Evolutionary conservation across 2,113 vertebrate species (phyloP).

Genomic region (Ascaphus truei): DNA sequence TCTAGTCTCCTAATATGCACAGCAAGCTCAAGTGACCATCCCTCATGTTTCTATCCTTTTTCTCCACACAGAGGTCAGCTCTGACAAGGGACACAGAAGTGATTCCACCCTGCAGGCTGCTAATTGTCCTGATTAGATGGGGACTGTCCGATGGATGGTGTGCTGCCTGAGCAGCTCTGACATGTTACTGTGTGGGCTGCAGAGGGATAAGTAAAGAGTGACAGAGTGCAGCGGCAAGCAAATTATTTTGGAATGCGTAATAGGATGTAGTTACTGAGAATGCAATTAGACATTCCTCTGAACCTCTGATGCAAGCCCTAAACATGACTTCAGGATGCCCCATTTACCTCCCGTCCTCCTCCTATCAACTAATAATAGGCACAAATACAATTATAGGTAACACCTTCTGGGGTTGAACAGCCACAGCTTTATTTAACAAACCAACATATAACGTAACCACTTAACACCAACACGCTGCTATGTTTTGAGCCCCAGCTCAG

Average conservation of each 20-base stretch:
- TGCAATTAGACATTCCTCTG: not conserved
- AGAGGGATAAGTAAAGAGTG: not conserved
- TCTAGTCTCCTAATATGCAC: too few relatives aligned
- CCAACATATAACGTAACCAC: too few relatives aligned
- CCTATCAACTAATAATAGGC: too few relatives aligned
- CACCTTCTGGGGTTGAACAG: too few relatives aligned
- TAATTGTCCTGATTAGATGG: conserved; percentile 25
- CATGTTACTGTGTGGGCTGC: not conserved
- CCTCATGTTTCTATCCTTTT: not conserved
- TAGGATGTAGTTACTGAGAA: not conserved
- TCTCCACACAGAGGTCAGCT: conserved; percentile 6
- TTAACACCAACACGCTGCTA: too few relatives aligned
- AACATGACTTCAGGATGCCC: too few relatives aligned
- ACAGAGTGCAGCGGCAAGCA: conserved; percentile 26
- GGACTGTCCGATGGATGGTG: not conserved
- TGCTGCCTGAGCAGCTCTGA: not conserved
- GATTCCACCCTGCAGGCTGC: conserved; percentile 16
- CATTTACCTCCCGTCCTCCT: too few relatives aligned
- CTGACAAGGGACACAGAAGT: not conserved
- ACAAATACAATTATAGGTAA: too few relatives aligned
- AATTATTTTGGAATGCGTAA: not conserved
- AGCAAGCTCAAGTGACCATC: not conserved
- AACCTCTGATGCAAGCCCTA: too few relatives aligned
- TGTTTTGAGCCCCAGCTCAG: too few relatives aligned
- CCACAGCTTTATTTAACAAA: too few relatives aligned